phyloP scores from a whole-genome alignment of 2,888 invertebrate species.

The Adelphocoris suturalis region DNA sequence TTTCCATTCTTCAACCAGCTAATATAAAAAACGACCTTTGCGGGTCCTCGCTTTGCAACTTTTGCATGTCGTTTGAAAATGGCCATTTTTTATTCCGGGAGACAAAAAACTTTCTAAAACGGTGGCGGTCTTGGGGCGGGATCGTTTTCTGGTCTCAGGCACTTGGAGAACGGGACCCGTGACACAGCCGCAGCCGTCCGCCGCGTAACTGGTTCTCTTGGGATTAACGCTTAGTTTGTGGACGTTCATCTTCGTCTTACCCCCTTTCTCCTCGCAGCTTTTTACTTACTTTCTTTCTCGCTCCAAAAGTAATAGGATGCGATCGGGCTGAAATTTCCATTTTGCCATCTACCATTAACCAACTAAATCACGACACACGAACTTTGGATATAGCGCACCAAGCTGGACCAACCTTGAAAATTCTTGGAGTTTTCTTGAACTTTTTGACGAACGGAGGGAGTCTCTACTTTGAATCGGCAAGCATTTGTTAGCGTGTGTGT shows the following conservation, averaged over 20 bases:
- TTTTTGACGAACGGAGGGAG: no score
- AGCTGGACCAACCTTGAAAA: no score
- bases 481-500: no score
- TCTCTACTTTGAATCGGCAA: no score
- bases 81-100: neutral
- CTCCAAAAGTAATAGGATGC: no score
- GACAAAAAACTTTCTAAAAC: neutral
- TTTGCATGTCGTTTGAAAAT: neutral
- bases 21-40: no score
- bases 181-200: neutral
- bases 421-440: no score
- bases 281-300: neutral
- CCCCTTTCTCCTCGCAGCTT: neutral
- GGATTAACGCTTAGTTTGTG: neutral
- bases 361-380: no score
- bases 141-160: conserved; percentile 1
- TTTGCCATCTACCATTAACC: no score
- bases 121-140: neutral
- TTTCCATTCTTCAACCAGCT: no score
- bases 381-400: no score
- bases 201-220: conserved; percentile 11
- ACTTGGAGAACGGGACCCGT: neutral
- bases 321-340: no score
- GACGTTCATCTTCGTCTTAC: neutral
- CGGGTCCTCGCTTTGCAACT: neutral